phyloP scores from a whole-genome alignment of 2,113 vertebrate species.

The Candoia aspera region DNA sequence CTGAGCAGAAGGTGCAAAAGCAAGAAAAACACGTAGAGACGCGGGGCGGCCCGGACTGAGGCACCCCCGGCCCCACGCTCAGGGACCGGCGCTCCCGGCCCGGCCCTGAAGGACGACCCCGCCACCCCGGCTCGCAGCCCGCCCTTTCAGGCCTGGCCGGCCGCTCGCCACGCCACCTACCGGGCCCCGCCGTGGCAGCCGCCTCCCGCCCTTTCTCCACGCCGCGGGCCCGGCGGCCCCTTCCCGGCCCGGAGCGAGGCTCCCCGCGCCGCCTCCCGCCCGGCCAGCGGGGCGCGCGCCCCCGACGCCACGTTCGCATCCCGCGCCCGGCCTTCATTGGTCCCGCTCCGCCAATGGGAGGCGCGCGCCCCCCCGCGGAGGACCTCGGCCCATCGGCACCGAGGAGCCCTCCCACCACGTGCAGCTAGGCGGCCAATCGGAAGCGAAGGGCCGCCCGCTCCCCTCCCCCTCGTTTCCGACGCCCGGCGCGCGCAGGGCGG shows the following conservation, averaged over 20 bases:
- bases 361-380: background rate
- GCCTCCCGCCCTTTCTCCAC: too few species aligned
- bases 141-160: too few species aligned
- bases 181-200: too few species aligned
- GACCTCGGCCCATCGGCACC: background rate
- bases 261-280: background rate
- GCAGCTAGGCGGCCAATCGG: background rate
- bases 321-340: background rate
- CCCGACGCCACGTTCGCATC: background rate
- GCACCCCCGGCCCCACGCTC: too few species aligned
- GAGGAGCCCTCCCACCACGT: background rate
- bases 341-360: background rate
- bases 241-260: too few species aligned
- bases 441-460: background rate
- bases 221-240: background rate
- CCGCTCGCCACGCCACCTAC: background rate
- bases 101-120: too few species aligned
- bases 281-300: background rate
- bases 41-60: too few species aligned
- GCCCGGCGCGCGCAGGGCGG: background rate
- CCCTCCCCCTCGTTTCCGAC: background rate
- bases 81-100: too few species aligned
- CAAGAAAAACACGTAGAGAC: too few species aligned
- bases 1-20: too few species aligned
- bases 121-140: too few species aligned